Evolutionary conservation across 1,140 invertebrate genomes (phyloP), one percentile per base, ranked within the genome.

Genomic region (Marisa cornuarietis): DNA sequence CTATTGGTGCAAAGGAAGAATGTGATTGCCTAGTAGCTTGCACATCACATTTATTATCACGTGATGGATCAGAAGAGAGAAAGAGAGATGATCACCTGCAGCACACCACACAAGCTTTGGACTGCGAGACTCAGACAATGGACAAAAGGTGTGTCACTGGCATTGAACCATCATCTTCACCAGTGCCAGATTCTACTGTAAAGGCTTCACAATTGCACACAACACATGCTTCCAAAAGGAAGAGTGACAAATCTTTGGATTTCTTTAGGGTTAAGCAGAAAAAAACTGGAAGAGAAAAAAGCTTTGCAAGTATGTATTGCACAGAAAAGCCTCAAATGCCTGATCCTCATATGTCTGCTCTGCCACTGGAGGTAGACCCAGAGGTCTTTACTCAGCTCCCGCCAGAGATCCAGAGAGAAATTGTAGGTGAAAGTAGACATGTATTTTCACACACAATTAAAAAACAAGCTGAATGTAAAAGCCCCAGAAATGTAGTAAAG

Each of bases 341-440:
- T 18, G 62, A 58, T 22, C 13, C 18, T 65, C 16, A 52, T 51
- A 71, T 31, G 9, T 22, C 20, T 24, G 26, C 51, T 26, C 71
- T 80, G 49, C 63, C 71, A 31, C 18, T 26, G 13, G 66, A 54
- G 77, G 71, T 83, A 51, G 84, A 85, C 78, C 58, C 58, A 16
- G 72, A 79, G 0, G 82, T 85, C 9, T 81, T 82, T 62, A n/a
- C 20, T n/a, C 81, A 81, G 26, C 72, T 83, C 20, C 82, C 79
- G 51, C 26, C 42, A 62, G 81, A 83, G n/a, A 81, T 82, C 31
- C 78, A 81, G 52, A 62, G 80, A 65, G 81, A 85, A 68, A 81
- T 81, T n/a, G 69, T 78, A 66, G 58, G 68, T 9, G 20, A 51
- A 7, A 18, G 71, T 22, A 20, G 18, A 51, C 16, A 10, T 68